Evolutionary conservation across 2,113 vertebrate species (phyloP).

Genomic region (Lanius ludovicianus): DNA sequence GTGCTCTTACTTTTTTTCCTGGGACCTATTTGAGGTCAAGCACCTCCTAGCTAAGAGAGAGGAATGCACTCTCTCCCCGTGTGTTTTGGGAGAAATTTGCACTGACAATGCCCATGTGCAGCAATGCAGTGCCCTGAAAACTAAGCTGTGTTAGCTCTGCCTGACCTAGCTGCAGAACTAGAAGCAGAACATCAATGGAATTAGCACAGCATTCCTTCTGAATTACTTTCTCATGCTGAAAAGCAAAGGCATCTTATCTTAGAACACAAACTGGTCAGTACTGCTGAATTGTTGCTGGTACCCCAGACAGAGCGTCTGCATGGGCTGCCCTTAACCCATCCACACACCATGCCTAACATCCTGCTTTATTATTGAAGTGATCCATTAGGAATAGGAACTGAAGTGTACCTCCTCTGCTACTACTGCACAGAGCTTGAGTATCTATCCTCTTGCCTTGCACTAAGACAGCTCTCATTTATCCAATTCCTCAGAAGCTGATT

Average conservation of each 20-base stretch:
- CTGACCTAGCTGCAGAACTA: background rate
- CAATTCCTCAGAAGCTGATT: background rate
- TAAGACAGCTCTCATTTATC: background rate
- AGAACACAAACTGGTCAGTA: background rate
- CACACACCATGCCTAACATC: background rate
- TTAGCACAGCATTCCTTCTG: background rate
- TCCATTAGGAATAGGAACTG: background rate
- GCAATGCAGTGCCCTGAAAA: background rate
- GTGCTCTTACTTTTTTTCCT: background rate
- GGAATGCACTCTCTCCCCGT: background rate
- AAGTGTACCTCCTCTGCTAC: background rate
- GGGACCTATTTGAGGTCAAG: background rate
- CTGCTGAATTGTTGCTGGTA: background rate
- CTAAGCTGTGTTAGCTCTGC: background rate
- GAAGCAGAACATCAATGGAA: background rate
- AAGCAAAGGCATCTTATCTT: background rate
- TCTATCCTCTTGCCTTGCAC: background rate
- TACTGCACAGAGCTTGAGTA: background rate
- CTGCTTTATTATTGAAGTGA: background rate
- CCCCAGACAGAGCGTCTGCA: accelerated
- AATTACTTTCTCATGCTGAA: background rate
- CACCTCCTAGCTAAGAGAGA: background rate
- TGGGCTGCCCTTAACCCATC: background rate
- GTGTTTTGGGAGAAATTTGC: background rate
- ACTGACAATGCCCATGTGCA: background rate